These are phyloP conservation scores for Eulimnadia texana DNA, from an alignment of 1,140 invertebrate genomes.

Conservation along the genomic window DNA sequence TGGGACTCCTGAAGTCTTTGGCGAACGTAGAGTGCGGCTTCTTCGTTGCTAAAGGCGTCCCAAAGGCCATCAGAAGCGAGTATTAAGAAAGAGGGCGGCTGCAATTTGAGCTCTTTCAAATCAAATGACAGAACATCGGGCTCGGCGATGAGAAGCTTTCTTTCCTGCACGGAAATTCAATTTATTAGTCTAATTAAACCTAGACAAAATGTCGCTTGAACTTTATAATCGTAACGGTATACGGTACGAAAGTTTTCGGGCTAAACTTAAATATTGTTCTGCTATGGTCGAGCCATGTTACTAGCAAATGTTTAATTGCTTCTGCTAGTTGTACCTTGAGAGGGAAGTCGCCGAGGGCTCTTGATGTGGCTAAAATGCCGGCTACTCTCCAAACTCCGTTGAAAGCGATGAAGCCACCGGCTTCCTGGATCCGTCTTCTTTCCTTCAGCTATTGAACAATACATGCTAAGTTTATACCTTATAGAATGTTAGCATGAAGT, in stretches of 20 bases:
- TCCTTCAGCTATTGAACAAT: slow-evolving; percentile 52
- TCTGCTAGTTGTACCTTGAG: slow-evolving; percentile 44
- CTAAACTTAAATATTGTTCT: too few species aligned
- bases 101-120: slow-evolving; percentile 58
- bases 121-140: slow-evolving; percentile 93
- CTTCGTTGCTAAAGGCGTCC: slow-evolving; percentile 90
- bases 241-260: too few species aligned
- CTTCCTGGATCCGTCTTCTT: slow-evolving; percentile 71
- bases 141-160: slow-evolving; percentile 82
- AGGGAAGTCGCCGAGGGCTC: slow-evolving; percentile 87
- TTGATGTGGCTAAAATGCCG: slow-evolving; percentile 85
- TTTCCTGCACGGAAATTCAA: slow-evolving; percentile 34
- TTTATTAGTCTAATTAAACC: background rate
- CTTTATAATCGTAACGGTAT: too few species aligned
- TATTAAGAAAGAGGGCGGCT: slow-evolving; percentile 74
- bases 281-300: too few species aligned
- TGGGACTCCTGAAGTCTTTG: slow-evolving; percentile 65
- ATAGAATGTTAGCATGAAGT: slow-evolving; percentile 14
- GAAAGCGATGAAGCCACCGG: slow-evolving; percentile 83
- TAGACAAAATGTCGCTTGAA: background rate
- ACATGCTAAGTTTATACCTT: slow-evolving; percentile 13
- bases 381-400: slow-evolving; percentile 94
- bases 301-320: background rate
- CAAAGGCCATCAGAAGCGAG: slow-evolving; percentile 89
- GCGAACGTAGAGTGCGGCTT: slow-evolving; percentile 74